These are phyloP conservation scores for Centrocercus urophasianus DNA, from an alignment of 2,113 vertebrate genomes.

Conservation along the genomic window DNA sequence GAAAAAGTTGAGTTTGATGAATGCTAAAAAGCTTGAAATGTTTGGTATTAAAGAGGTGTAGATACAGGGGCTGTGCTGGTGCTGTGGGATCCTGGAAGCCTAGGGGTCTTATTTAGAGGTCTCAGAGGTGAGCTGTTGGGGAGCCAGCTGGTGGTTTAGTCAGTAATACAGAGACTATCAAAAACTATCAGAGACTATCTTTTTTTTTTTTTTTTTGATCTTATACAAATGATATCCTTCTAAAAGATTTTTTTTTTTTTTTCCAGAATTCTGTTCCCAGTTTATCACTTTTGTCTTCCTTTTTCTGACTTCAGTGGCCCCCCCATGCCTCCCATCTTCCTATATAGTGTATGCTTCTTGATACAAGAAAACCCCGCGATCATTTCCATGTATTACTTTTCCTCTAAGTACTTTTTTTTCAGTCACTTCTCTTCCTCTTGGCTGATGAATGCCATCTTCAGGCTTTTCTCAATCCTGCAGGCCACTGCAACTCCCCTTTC, in stretches of 20 bases:
- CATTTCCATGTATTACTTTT: background rate
- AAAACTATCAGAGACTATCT: background rate
- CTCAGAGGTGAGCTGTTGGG: rapidly evolving
- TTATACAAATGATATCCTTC: background rate
- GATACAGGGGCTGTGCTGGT: background rate
- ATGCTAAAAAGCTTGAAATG: background rate
- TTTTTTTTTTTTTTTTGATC: background rate
- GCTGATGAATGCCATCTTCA: background rate
- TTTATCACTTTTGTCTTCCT: background rate
- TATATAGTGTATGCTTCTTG: background rate
- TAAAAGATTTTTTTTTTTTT: background rate
- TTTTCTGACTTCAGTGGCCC: background rate
- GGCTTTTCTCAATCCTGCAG: background rate
- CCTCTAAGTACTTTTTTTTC: background rate
- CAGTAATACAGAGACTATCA: background rate
- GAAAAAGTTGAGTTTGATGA: background rate
- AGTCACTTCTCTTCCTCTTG: background rate
- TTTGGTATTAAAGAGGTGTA: background rate
- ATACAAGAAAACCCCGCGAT: background rate
- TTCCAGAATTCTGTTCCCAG: background rate
- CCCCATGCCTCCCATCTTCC: background rate
- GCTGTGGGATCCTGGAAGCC: background rate
- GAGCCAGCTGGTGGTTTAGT: background rate
- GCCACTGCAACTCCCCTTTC: background rate
- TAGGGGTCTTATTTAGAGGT: background rate